Evolutionary conservation across 64 coral and sea anemone species (phyloP).

Genomic region (Montipora capricornis): DNA sequence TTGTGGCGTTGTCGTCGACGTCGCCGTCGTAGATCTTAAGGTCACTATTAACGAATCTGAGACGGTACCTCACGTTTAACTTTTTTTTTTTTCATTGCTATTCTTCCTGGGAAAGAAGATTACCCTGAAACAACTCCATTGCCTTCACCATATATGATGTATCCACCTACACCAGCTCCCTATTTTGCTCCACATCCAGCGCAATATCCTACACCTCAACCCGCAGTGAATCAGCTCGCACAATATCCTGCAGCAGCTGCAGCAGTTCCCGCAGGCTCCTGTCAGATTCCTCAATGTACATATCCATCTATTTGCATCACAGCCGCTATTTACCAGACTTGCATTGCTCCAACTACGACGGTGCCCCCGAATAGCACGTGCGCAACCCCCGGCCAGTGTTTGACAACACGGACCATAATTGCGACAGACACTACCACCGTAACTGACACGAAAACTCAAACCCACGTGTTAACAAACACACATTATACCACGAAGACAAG

Average conservation of each 20-base stretch:
- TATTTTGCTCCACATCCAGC: not conserved
- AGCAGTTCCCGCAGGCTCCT: not conserved
- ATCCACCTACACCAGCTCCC: not conserved
- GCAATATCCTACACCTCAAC: too few species aligned
- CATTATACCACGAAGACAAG: slow-evolving; percentile 4
- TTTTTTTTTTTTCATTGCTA: not conserved
- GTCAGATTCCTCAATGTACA: slow-evolving; percentile 8
- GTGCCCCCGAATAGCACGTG: not conserved
- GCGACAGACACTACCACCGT: slow-evolving; percentile 13
- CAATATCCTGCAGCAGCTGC: not conserved
- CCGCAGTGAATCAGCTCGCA: not conserved
- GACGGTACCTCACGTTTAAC: too few species aligned
- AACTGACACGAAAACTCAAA: slow-evolving; percentile 3
- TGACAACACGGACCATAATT: slow-evolving; percentile 10
- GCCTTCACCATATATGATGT: not conserved
- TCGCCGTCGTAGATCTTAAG: too few species aligned
- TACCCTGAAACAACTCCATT: not conserved
- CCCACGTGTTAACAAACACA: slow-evolving; percentile 28
- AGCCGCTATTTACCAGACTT: slow-evolving; percentile 3
- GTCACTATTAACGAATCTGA: too few species aligned
- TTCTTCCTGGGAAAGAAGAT: not conserved
- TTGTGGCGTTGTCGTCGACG: too few species aligned
- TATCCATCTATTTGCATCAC: slow-evolving; percentile 30
- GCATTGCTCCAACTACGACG: slow-evolving; percentile 9
- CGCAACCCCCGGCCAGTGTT: not conserved